Evolutionary conservation across 2,113 vertebrate species (phyloP).

Genomic region (Dicerorhinus sumatrensis): DNA sequence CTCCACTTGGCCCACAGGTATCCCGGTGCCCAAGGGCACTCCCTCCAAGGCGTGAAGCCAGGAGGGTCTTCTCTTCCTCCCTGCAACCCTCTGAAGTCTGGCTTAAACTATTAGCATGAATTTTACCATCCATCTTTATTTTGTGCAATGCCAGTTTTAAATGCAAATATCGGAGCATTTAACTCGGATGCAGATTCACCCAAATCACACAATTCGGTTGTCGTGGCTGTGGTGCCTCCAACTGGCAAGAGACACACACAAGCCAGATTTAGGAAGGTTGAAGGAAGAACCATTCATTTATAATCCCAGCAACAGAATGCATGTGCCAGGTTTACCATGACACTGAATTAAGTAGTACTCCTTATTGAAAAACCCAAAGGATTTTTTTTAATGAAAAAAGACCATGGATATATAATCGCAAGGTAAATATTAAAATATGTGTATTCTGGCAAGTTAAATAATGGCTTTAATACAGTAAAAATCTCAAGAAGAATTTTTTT

Average conservation of each 20-base stretch:
- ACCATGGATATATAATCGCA: not conserved
- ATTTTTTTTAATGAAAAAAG: not conserved
- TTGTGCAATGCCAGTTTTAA: not conserved
- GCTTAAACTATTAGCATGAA: not conserved
- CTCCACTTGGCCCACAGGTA: not conserved
- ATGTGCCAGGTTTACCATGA: slow-evolving; percentile 7
- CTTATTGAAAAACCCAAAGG: not conserved
- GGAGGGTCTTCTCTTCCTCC: not conserved
- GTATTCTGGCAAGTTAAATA: not conserved
- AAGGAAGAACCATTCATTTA: not conserved
- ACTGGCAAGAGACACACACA: slow-evolving; percentile 18
- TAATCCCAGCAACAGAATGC: not conserved
- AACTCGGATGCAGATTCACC: not conserved
- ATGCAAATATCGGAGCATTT: slow-evolving; percentile 27
- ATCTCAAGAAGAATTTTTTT: not conserved
- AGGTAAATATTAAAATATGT: not conserved
- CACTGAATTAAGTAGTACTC: not conserved
- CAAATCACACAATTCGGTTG: slow-evolving; percentile 39
- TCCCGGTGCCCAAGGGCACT: rapidly evolving
- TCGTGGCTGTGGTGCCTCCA: not conserved
- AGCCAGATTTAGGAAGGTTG: not conserved
- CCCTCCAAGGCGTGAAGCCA: not conserved
- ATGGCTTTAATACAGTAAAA: slow-evolving; percentile 19
- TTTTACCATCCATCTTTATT: slow-evolving; percentile 21
- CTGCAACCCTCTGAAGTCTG: not conserved